Evolutionary conservation across 2,113 vertebrate species (phyloP), one percentile per base, ranked within the genome.

Genomic region (Nothocercus julius): DNA sequence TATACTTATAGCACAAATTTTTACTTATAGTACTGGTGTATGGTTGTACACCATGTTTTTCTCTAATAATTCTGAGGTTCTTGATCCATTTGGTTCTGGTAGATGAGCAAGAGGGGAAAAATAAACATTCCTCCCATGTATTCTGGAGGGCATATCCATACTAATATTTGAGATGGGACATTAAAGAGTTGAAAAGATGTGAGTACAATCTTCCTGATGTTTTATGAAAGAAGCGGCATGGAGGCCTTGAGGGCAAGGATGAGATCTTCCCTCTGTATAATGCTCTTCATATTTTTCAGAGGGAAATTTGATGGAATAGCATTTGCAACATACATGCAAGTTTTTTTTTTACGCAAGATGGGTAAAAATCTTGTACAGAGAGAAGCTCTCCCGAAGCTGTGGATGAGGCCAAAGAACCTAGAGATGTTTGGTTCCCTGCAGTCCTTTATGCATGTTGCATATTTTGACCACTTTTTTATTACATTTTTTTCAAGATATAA

Each of bases 51-150:
- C 17, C 36, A 32, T 78, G 30, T 11, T 78, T 70, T 66, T 14
- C 21, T 77, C 94, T 92, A 93, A 68, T 88, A 93, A 51, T 24
- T 64, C 66, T 82, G 62, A 81, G 61, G 59, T 78, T 75, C 38
- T 78, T 78, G 22, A 64, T 63, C 25, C 30, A 90, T 63, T 81
- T 93, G 42, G 38, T 72, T 92, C 47, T 79, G 73, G 38, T 44
- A 92, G 56, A 92, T 9, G 14, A 94, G 17, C 34, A 84, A 81
- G 38, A 84, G 17, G 6, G 6, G 24, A 67, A 78, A 88, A 34
- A 0, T 20, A 75, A 24, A 40, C 5, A 56, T 36, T 53, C 59
- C 51, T 61, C 63, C 34, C 15, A 3, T 84, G 9, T 56, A 40
- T 84, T 81, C 61, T 0, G 0, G 62, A 34, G 47, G 73, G 61